A percentile compares a stretch with the other conserved stretches of the same genome.
These are phyloP conservation scores for Zalophus californianus DNA, from an alignment of 2,797 vertebrate species.

Conservation along the genomic window DNA sequence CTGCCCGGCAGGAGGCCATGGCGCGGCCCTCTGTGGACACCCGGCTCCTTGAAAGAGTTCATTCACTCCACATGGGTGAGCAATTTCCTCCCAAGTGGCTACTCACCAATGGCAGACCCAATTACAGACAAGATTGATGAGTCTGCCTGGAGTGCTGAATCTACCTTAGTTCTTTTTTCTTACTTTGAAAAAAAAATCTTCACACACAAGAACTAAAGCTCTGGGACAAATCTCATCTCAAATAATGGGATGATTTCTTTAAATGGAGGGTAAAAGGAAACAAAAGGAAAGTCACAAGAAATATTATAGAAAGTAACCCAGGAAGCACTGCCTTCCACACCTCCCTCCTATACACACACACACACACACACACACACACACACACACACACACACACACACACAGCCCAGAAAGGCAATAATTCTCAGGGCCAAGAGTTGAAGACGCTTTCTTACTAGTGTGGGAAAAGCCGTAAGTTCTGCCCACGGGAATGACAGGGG, in stretches of 20 bases:
- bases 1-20: conserved; percentile 9
- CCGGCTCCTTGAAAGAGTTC: conserved; percentile 58
- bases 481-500: not conserved
- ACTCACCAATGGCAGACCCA: conserved; percentile 76
- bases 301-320: conserved; percentile 29
- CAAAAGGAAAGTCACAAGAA: conserved; percentile 20
- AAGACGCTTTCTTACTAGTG: not conserved
- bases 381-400: not conserved
- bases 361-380: too few relatives aligned
- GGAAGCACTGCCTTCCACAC: not conserved
- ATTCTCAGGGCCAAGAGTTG: conserved; percentile 47
- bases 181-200: not conserved
- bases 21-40: not conserved
- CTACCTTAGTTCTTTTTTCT: not conserved
- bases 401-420: not conserved
- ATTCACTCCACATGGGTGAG: conserved; percentile 70
- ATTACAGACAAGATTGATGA: conserved; percentile 68
- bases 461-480: conserved; percentile 21
- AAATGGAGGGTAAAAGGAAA: conserved; percentile 23
- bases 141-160: not conserved
- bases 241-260: conserved; percentile 48
- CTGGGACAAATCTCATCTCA: not conserved
- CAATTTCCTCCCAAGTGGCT: conserved; percentile 78
- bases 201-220: not conserved
- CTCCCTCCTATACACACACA: not conserved